A percentile compares a stretch with the other conserved stretches of the same genome.
Evolutionary conservation across 2,797 vertebrate genomes (phyloP).

Genomic region (Podarcis lilfordi): DNA sequence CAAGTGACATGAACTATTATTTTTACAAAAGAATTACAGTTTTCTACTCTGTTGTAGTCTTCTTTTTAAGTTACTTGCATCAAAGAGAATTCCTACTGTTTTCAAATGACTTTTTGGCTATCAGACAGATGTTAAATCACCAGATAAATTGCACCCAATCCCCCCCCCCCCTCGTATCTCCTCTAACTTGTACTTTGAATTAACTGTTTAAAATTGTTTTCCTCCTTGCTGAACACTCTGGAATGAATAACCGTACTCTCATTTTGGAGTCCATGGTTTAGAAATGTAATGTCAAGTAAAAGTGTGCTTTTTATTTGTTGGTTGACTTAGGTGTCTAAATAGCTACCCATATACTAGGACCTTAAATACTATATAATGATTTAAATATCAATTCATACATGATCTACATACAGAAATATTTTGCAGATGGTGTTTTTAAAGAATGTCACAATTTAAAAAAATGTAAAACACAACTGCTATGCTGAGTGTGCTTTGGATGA

Average conservation of each 20-base stretch:
- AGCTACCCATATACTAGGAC: not conserved
- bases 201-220: not conserved
- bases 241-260: not conserved
- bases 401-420: not conserved
- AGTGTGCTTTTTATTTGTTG: not conserved
- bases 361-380: constrained; percentile 23
- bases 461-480: not conserved
- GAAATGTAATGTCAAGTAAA: not conserved
- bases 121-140: not conserved
- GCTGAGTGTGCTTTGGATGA: fast-evolving
- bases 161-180: not conserved
- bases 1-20: not conserved
- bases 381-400: constrained; percentile 4
- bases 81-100: not conserved
- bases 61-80: not conserved
- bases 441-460: not conserved
- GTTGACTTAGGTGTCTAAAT: constrained; percentile 36
- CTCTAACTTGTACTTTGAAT: not conserved
- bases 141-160: not conserved
- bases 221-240: not conserved
- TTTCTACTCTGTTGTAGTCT: too few relatives aligned
- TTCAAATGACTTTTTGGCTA: not conserved
- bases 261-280: not conserved
- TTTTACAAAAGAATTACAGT: not conserved
- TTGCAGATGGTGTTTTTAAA: not conserved